These are phyloP conservation scores for Eristalinus sepulchralis DNA, from an alignment of 2,888 invertebrate genomes.

Conservation along the genomic window DNA sequence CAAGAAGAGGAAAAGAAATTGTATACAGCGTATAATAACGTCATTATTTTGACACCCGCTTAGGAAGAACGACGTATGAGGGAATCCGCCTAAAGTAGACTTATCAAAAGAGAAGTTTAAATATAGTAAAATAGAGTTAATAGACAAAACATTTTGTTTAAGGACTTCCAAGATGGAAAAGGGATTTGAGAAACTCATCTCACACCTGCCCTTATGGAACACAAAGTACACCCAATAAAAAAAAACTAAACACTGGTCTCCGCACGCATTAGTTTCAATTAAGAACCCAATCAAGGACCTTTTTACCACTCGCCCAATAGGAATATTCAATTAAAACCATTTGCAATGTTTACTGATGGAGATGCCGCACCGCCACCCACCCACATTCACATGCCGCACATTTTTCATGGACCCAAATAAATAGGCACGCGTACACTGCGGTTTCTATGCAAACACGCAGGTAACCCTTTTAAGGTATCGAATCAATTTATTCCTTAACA, in stretches of 20 bases:
- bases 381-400: neutral
- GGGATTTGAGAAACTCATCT: too few species aligned
- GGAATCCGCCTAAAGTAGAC: too few species aligned
- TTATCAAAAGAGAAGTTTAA: too few species aligned
- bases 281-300: neutral
- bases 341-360: neutral
- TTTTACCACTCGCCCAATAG: neutral
- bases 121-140: too few species aligned
- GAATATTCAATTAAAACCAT: neutral
- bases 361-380: too few species aligned
- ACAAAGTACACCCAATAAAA: neutral
- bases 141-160: too few species aligned
- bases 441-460: neutral
- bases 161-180: too few species aligned
- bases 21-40: too few species aligned
- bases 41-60: too few species aligned
- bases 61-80: too few species aligned
- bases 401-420: neutral
- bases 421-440: neutral
- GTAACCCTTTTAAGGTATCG: neutral
- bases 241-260: neutral
- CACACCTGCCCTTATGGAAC: neutral
- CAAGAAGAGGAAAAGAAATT: too few species aligned
- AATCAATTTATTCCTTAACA: neutral
- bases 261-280: neutral